These are phyloP conservation scores for Mystacides longicornis DNA, from an alignment of 2,888 invertebrate species.

Conservation along the genomic window DNA sequence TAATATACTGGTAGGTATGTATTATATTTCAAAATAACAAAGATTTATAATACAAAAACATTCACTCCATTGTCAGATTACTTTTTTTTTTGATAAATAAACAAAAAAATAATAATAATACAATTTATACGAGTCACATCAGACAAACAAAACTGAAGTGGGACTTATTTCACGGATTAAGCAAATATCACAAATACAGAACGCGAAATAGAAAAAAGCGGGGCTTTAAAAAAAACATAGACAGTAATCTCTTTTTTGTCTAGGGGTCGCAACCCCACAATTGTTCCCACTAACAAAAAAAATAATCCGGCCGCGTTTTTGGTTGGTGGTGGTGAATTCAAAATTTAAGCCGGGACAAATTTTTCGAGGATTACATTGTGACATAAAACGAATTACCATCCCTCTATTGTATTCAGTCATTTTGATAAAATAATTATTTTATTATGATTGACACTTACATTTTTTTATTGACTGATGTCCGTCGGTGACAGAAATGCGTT, in stretches of 20 bases:
- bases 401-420: background rate
- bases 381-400: background rate
- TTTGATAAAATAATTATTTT: background rate
- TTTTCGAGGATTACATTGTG: background rate
- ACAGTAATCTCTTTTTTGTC: slow-evolving; percentile 23
- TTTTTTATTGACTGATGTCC: too few species aligned
- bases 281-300: background rate
- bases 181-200: slow-evolving; percentile 21
- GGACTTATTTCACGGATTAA: slow-evolving; percentile 24
- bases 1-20: too few species aligned
- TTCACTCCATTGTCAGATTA: background rate
- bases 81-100: background rate
- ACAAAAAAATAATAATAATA: background rate
- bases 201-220: slow-evolving; percentile 1
- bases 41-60: too few species aligned
- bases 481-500: too few species aligned
- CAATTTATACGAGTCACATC: background rate
- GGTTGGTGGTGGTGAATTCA: slow-evolving; percentile 9
- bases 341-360: slow-evolving; percentile 1
- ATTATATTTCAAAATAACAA: too few species aligned
- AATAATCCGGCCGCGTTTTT: slow-evolving; percentile 5
- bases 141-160: slow-evolving; percentile 9
- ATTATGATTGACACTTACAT: background rate
- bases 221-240: slow-evolving; percentile 9
- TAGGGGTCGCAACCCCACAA: slow-evolving; percentile 14